phyloP scores from a whole-genome alignment of 2,888 invertebrate species.

The Spatulosminthurus flaviceps region DNA sequence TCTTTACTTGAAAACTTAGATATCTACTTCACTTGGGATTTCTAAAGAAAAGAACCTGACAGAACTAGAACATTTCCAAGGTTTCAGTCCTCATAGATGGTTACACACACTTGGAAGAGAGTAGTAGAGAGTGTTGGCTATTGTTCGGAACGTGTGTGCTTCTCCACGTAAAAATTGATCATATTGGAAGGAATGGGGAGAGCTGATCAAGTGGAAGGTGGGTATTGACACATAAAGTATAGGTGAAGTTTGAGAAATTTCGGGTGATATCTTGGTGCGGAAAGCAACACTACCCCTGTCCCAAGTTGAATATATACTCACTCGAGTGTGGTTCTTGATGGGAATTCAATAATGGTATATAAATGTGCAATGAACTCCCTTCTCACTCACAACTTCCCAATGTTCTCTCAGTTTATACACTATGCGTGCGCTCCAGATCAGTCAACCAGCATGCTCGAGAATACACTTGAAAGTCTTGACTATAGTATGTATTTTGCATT shows the following conservation, averaged over 20 bases:
- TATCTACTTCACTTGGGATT: background rate
- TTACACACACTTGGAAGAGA: background rate
- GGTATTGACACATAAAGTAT: constrained; percentile 22
- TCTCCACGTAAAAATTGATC: constrained; percentile 34
- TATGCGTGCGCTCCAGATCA: background rate
- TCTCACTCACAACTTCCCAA: too few relatives aligned
- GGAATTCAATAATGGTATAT: background rate
- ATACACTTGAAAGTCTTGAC: constrained; percentile 16
- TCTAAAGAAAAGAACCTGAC: background rate
- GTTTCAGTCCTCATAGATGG: background rate
- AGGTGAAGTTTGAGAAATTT: constrained; percentile 32
- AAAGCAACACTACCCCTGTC: constrained; percentile 59
- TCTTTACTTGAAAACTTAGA: too few relatives aligned
- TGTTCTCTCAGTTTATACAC: too few relatives aligned
- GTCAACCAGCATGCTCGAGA: background rate
- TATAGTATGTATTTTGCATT: constrained; percentile 4
- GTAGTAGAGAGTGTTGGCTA: background rate
- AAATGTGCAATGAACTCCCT: background rate
- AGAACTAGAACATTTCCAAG: background rate
- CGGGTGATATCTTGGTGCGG: constrained; percentile 57
- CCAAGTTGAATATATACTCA: constrained; percentile 11
- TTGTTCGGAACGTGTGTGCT: constrained; percentile 23
- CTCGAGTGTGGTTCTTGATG: background rate
- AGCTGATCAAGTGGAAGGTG: constrained; percentile 50
- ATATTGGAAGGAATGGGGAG: constrained; percentile 36